Percentiles rank a stretch among this genome's conserved stretches.
These are phyloP conservation scores for Paramuricea clavata DNA, from an alignment of 92 coral and sea anemone species.

Conservation along the genomic window DNA sequence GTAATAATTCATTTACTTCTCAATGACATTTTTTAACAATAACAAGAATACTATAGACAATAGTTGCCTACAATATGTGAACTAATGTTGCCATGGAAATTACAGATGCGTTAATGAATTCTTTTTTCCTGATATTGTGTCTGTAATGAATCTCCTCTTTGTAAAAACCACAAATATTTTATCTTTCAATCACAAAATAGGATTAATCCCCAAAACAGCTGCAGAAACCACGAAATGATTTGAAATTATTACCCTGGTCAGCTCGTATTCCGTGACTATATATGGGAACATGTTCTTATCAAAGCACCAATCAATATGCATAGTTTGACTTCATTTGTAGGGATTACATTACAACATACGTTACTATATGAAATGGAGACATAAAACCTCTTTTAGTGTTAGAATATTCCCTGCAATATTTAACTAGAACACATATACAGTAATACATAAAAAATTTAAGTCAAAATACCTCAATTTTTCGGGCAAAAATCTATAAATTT, in stretches of 20 bases:
- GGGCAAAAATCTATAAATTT: too few species aligned
- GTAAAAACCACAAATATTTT: neutral
- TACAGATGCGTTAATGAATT: too few species aligned
- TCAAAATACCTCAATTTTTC: too few species aligned
- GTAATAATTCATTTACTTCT: neutral
- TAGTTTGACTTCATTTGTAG: neutral
- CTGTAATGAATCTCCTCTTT: neutral
- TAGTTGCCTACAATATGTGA: too few species aligned
- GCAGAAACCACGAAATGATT: neutral
- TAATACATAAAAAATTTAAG: too few species aligned
- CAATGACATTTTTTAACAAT: neutral
- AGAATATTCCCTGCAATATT: too few species aligned
- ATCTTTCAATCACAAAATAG: neutral
- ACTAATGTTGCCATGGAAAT: too few species aligned
- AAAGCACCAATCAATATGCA: neutral
- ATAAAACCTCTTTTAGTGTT: neutral
- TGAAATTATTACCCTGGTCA: neutral
- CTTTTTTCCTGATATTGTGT: too few species aligned
- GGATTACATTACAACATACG: too few species aligned
- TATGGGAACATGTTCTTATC: neutral
- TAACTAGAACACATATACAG: too few species aligned
- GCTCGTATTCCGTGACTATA: neutral
- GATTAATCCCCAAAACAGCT: neutral
- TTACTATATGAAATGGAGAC: neutral
- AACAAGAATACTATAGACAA: too few species aligned